Percentiles rank a stretch among this genome's conserved stretches.
These are phyloP conservation scores for Capitulum mitella DNA, from an alignment of 2,888 invertebrate genomes.

Conservation along the genomic window DNA sequence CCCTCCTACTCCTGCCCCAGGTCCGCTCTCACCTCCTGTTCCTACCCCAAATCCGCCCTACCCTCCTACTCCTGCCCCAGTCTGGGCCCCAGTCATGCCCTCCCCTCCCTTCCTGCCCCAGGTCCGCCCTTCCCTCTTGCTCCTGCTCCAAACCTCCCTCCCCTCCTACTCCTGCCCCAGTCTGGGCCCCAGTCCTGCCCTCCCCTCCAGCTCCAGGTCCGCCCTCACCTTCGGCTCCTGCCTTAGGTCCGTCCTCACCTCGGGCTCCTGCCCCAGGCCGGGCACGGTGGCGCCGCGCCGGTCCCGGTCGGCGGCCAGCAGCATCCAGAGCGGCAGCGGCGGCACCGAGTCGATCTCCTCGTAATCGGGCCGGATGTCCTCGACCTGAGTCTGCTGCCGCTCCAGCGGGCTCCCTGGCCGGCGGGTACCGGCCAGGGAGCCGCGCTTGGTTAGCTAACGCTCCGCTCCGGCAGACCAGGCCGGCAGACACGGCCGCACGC, in stretches of 20 bases:
- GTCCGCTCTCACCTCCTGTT: background rate
- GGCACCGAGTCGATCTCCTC: constrained; percentile 97
- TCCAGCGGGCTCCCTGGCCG: constrained; percentile 24
- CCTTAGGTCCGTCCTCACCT: constrained; percentile 26
- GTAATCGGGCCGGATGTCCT: constrained; percentile 83
- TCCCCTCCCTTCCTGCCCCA: background rate
- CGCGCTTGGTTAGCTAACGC: too few species aligned
- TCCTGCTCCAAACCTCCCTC: background rate
- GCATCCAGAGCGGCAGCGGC: constrained; percentile 90
- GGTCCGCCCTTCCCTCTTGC: background rate
- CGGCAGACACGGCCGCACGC: background rate
- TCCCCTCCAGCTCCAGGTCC: background rate
- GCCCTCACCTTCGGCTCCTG: background rate
- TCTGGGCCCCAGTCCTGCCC: background rate
- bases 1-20: background rate
- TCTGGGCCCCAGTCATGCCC: background rate
- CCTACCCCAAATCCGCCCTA: background rate
- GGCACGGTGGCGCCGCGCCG: constrained; percentile 28
- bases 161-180: background rate
- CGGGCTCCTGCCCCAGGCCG: constrained; percentile 30
- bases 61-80: background rate
- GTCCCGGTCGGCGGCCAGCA: constrained; percentile 76
- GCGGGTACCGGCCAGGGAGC: too few species aligned
- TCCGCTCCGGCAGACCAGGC: background rate
- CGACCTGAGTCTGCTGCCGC: constrained; percentile 48